Base-by-base conservation (phyloP, 2,797 vertebrate genomes). In the Eurystomus glaucurus region DNA sequence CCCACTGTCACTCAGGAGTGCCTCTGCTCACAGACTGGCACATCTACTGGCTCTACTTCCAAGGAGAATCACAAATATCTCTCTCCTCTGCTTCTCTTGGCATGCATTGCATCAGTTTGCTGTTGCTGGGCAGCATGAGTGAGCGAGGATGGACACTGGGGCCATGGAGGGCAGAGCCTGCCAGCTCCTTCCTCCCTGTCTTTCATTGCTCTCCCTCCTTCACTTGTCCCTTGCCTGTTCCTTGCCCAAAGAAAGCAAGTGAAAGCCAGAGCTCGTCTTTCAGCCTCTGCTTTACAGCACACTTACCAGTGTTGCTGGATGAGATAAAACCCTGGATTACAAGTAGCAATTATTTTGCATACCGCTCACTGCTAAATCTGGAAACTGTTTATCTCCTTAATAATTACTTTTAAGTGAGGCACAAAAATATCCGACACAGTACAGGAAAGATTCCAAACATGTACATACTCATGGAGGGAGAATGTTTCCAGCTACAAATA, bases 311-410 rank as follows among this genome's bases (percentile, higher is more conserved):
- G 55, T 83, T 84, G 68, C 75, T 90, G 72, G 41, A 74, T 35
- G 78, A 94, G 48, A 68, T n/a, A 39, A 90, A 95, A 60, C 12
- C 15, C 7, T 64, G 66, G 60, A 84, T 85, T 52, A 23, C 52
- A 92, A 80, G 52, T 33, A 77, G 84, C 77, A 93, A 86, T 90
- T 82, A 86, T 66, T 57, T 75, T 64, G 83, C 90, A 71, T 25
- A 33, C 61, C 88, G 51, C 52, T 82, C 78, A 54, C 45, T 88
- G 72, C 61, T 95, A 95, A 96, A 91, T 95, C 51, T 81, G 68
- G 90, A 90, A 96, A 89, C 74, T 68, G 29, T 88, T 96, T 87
- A 83, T 95, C 95, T 95, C 76, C 92, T 90, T 90, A 87, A 96
- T 90, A 86, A 90, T 88, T 66, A 37, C 85, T 90, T 64, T 85